Base-by-base conservation (phyloP, 2,113 vertebrate genomes). In the Heterochromis multidens region DNA sequence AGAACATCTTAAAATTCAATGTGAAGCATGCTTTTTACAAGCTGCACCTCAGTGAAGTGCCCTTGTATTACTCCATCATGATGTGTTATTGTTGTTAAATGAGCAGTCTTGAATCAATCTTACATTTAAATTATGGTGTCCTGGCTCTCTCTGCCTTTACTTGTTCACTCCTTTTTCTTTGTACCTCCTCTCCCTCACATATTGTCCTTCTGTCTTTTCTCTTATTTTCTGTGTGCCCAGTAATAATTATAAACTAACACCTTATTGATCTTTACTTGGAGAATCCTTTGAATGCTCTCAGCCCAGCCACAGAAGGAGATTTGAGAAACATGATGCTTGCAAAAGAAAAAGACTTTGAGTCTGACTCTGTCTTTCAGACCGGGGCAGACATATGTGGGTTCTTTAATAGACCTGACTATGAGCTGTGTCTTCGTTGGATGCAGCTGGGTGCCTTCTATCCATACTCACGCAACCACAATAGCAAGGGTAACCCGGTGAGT, bases 331-430 rank as follows among this genome's bases (percentile, higher is more conserved):
- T 35, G 49, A 85, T 60, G 43, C 79, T 54, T 79, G 29, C 4
- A 14, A 46, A 25, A 25, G 19, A 9, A 40, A 14, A 80, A 40
- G 4, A 31, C 2, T 35, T 23, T 67, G 35, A 25, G 6, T 81
- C 35, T 74, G 16, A 80, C 23, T 27, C 25, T 86, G 11, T 92
- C 2, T 91, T 92, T 82, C 94, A 99, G 97, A 98, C 97, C 0
- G 98, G 98, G 43, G 97, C 97, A 37, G 97, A 99, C 86, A 99
- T 98, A 83, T 99, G 98, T 86, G 99, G 98, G 58, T 99, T 99
- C 96, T 98, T 97, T 80, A 52, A 84, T 1, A 2, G 82, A 1
- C 86, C 97, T 0, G 72, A 97, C 2, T 97, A 97, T 70, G 96
- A 98, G 87, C 88, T 98, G 95, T 98, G 97, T 70, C 87, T 92